phyloP scores from a whole-genome alignment of 2,797 vertebrate species.

The Spinus olivaceus region DNA sequence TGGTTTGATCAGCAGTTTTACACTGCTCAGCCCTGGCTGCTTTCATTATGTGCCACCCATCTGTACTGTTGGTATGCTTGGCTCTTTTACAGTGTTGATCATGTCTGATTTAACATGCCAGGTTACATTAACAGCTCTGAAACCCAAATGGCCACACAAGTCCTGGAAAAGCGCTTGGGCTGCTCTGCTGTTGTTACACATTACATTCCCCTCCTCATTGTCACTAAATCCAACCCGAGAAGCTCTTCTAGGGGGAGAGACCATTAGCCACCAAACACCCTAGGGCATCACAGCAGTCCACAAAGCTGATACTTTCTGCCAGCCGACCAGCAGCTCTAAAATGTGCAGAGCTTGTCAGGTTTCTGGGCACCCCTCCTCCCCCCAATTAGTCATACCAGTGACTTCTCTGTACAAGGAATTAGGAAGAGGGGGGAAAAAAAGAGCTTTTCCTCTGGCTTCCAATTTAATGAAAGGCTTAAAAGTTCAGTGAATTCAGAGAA shows the following conservation, averaged over 20 bases:
- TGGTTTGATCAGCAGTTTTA: conserved; percentile 29
- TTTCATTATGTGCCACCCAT: conserved; percentile 52
- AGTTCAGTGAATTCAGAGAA: conserved; percentile 37
- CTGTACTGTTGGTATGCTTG: conserved; percentile 47
- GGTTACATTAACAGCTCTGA: conserved; percentile 46
- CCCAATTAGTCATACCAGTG: not conserved
- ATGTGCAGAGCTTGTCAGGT: not conserved
- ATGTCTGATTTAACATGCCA: conserved; percentile 57
- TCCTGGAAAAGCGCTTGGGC: not conserved
- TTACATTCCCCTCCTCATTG: not conserved
- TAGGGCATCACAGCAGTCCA: not conserved
- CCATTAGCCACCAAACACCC: not conserved
- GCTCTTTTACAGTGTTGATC: conserved; percentile 54
- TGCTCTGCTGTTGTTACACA: not conserved
- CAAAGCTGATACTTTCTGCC: not conserved
- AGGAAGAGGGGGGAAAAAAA: not conserved
- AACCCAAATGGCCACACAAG: conserved; percentile 30
- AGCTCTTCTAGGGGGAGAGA: not conserved
- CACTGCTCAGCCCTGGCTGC: not conserved
- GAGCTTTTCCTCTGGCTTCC: conserved; percentile 15
- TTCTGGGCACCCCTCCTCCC: not conserved
- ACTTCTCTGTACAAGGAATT: not conserved
- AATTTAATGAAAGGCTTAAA: conserved; percentile 32
- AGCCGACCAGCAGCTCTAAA: not conserved
- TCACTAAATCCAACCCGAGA: not conserved